Evolutionary conservation across 2,888 invertebrate genomes (phyloP).

Genomic region (Rutpela maculata): DNA sequence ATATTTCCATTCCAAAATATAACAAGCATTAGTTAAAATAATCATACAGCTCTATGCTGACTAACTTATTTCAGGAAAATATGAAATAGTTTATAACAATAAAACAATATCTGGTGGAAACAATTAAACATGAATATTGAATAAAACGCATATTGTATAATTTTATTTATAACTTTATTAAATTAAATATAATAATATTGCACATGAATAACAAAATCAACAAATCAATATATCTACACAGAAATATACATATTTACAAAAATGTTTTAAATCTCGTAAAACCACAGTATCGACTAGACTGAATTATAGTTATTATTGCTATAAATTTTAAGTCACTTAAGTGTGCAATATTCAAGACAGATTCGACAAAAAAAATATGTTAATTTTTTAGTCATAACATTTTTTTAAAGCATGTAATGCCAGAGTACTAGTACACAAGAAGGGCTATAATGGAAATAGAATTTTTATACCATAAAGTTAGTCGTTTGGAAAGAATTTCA

Average conservation of each 20-base stretch:
- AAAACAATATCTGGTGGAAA: neutral
- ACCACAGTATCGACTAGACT: slow-evolving; percentile 37
- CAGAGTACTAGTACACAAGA: too few relatives aligned
- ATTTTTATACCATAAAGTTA: too few relatives aligned
- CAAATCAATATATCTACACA: slow-evolving; percentile 54
- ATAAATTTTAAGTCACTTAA: neutral
- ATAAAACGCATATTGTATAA: neutral
- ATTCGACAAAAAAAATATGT: too few relatives aligned
- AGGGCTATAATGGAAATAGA: too few relatives aligned
- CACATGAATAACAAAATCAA: slow-evolving; percentile 55
- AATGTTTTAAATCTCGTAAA: slow-evolving; percentile 35
- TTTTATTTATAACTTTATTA: slow-evolving; percentile 35
- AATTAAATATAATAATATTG: slow-evolving; percentile 35
- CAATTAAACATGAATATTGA: neutral
- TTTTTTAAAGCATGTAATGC: too few relatives aligned
- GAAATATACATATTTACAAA: slow-evolving; percentile 60
- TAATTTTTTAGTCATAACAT: too few relatives aligned
- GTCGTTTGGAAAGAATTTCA: too few relatives aligned
- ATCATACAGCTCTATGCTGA: too few relatives aligned
- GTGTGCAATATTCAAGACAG: neutral
- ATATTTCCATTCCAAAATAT: too few relatives aligned
- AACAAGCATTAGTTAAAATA: too few relatives aligned
- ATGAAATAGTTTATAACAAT: neutral
- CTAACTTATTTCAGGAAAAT: too few relatives aligned
- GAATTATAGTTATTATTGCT: slow-evolving; percentile 12